Evolutionary conservation across 1,140 invertebrate species (phyloP).

Genomic region (Bicyclus anynana): DNA sequence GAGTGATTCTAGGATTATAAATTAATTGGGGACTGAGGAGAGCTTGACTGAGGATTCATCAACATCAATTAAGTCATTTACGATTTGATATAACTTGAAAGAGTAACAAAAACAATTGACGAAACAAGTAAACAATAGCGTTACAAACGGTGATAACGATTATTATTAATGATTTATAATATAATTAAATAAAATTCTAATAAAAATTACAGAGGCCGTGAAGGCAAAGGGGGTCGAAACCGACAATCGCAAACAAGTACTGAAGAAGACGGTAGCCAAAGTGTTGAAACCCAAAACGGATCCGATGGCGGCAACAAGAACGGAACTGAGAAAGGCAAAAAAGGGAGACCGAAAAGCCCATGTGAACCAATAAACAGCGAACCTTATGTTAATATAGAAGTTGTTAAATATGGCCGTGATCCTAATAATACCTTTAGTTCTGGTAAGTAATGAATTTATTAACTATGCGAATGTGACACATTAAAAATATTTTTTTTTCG

Average conservation of each 20-base stretch:
- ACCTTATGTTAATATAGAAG: constrained; percentile 81
- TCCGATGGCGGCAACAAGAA: constrained; percentile 37
- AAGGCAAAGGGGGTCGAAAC: constrained; percentile 62
- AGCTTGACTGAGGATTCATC: too few species aligned
- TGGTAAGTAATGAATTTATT: constrained; percentile 34
- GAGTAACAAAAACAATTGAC: too few species aligned
- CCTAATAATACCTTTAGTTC: constrained; percentile 79
- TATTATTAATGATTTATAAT: too few species aligned
- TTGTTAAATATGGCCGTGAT: constrained; percentile 80
- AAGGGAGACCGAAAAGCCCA: constrained; percentile 71
- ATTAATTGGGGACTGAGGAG: too few species aligned
- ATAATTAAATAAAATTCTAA: neutral
- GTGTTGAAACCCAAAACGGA: constrained; percentile 37
- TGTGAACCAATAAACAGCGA: constrained; percentile 79
- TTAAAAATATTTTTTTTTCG: too few species aligned
- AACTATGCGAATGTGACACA: too few species aligned
- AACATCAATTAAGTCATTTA: too few species aligned
- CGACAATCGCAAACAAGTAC: constrained; percentile 32
- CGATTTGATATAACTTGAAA: too few species aligned
- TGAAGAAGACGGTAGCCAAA: constrained; percentile 38
- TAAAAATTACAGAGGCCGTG: constrained; percentile 51
- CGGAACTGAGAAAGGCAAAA: constrained; percentile 50
- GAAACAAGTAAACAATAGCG: neutral
- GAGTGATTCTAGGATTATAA: too few species aligned
- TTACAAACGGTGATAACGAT: too few species aligned